Percentiles rank a stretch among this genome's conserved stretches.
Conservation (phyloP, 2,113 vertebrate species). For the Epinephelus moara region DNA sequence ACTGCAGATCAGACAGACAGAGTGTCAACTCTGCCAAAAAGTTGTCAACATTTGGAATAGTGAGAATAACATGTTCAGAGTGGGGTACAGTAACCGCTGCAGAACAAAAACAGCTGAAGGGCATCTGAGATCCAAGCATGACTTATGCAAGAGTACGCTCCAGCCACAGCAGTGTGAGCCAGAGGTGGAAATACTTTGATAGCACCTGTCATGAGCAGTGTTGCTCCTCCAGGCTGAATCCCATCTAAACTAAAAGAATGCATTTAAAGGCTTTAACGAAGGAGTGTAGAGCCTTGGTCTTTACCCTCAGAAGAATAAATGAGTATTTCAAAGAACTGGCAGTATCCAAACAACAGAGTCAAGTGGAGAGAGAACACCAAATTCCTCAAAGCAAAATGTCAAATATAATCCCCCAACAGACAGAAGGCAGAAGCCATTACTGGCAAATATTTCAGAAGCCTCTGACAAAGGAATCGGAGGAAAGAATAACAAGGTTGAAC, state of each 20-base stretch:
- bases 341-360: slow-evolving; percentile 41
- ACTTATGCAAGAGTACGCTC: slow-evolving; percentile 44
- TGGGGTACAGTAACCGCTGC: not conserved
- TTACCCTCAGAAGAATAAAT: slow-evolving; percentile 10
- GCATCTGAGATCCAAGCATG: slow-evolving; percentile 18
- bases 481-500: not conserved
- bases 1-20: not conserved
- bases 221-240: not conserved
- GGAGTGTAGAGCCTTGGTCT: slow-evolving; percentile 19
- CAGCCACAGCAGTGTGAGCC: slow-evolving; percentile 10
- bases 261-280: slow-evolving; percentile 31
- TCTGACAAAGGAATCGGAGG: slow-evolving; percentile 10
- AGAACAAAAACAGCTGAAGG: slow-evolving; percentile 56
- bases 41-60: not conserved
- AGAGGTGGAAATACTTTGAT: slow-evolving; percentile 41
- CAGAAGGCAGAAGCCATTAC: slow-evolving; percentile 11
- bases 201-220: slow-evolving; percentile 44
- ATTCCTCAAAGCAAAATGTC: slow-evolving; percentile 56
- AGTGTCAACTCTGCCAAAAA: slow-evolving; percentile 26
- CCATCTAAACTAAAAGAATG: slow-evolving; percentile 40
- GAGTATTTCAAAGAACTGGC: slow-evolving; percentile 27
- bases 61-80: slow-evolving; percentile 10
- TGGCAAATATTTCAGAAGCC: slow-evolving; percentile 21
- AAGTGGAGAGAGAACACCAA: slow-evolving; percentile 29
- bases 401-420: slow-evolving; percentile 47